Conservation (phyloP, 2,113 vertebrate species). For the Leucopsar rothschildi region DNA sequence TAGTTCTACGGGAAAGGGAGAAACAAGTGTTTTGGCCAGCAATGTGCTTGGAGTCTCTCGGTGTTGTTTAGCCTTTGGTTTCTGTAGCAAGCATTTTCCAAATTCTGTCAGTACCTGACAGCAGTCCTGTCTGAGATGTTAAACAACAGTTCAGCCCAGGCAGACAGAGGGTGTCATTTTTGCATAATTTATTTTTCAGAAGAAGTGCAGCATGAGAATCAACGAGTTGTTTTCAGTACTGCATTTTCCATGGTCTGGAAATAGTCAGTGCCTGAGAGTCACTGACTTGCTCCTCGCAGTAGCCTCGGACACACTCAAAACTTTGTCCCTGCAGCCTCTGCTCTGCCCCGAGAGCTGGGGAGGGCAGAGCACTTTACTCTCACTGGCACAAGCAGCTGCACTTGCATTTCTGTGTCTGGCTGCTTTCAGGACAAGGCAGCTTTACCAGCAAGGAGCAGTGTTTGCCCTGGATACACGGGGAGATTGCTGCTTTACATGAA, state of each 20-base stretch:
- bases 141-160: background rate
- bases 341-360: background rate
- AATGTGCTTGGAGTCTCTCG: background rate
- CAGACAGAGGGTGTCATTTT: background rate
- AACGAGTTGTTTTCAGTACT: background rate
- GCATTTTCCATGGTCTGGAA: slow-evolving; percentile 11
- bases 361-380: background rate
- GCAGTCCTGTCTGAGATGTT: background rate
- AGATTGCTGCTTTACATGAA: background rate
- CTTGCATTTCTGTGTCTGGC: background rate
- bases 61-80: background rate
- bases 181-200: background rate
- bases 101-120: background rate
- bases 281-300: background rate
- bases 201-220: background rate
- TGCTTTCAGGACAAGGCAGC: background rate
- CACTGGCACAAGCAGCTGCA: background rate
- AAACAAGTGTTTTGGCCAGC: background rate
- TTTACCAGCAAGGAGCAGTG: background rate
- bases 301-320: background rate
- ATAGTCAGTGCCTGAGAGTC: background rate
- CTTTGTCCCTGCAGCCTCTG: background rate
- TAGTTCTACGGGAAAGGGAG: background rate
- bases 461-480: fast-evolving
- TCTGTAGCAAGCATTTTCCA: background rate